A percentile compares a stretch with the other conserved stretches of the same genome.
phyloP scores from a whole-genome alignment of 2,888 invertebrate genomes.

The Agrotis clavis region DNA sequence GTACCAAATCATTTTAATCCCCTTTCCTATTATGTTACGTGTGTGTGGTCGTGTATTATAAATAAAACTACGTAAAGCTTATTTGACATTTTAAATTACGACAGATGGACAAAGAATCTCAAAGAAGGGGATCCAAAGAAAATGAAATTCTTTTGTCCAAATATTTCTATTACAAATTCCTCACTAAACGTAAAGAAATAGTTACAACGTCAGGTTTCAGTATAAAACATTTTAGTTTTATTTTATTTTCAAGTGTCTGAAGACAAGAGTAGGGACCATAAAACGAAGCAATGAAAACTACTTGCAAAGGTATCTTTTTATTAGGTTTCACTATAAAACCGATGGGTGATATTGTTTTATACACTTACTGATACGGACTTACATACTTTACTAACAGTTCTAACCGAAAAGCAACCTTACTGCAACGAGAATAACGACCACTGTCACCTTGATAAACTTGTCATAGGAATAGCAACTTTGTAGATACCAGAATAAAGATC shows the following conservation, averaged over 20 bases:
- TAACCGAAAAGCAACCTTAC: no score
- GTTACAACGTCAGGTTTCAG: not conserved
- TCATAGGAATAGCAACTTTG: no score
- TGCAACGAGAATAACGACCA: no score
- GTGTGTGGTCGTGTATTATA: no score
- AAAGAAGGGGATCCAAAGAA: no score
- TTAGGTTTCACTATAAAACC: conserved; percentile 32
- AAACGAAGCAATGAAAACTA: conserved; percentile 38
- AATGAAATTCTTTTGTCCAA: not conserved
- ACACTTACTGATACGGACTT: not conserved
- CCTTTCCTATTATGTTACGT: no score
- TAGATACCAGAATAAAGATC: no score
- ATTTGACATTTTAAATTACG: not conserved
- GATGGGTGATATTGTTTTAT: conserved; percentile 23
- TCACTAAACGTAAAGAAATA: conserved; percentile 4
- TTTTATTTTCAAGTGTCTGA: conserved; percentile 33
- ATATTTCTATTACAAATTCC: conserved; percentile 15
- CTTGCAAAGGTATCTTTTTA: conserved; percentile 37
- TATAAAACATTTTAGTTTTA: conserved; percentile 30
- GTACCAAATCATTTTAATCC: no score
- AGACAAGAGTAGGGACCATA: conserved; percentile 33
- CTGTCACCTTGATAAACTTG: no score
- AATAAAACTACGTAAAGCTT: no score
- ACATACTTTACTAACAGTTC: no score
- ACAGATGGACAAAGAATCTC: no score